These are phyloP conservation scores for Ispidina picta DNA, from an alignment of 2,797 vertebrate species.

Conservation along the genomic window DNA sequence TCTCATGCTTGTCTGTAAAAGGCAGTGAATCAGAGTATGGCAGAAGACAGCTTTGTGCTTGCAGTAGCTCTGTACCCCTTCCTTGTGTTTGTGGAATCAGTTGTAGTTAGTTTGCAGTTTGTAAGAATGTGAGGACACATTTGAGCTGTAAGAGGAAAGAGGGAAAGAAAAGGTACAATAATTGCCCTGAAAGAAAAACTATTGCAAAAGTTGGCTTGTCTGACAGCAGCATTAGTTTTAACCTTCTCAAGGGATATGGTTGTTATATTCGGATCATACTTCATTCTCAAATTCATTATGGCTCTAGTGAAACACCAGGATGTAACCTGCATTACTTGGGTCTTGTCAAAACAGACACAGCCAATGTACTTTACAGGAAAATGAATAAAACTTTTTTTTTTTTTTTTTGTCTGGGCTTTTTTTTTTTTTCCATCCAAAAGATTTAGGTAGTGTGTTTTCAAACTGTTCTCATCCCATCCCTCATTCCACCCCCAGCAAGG, in stretches of 20 bases:
- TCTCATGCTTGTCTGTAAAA: constrained; percentile 1
- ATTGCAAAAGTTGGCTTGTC: neutral
- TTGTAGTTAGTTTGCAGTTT: neutral
- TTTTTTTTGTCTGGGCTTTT: neutral
- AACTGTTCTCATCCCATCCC: neutral
- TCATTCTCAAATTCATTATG: neutral
- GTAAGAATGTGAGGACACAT: neutral
- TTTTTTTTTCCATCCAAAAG: neutral
- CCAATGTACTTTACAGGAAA: neutral
- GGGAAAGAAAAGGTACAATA: constrained; percentile 12
- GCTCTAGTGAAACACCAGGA: neutral
- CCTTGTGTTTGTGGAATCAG: constrained; percentile 11
- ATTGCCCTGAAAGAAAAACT: constrained; percentile 13
- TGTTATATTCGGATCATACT: constrained; percentile 20
- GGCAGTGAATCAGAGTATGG: constrained; percentile 15
- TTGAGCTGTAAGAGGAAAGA: neutral
- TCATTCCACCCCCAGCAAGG: neutral
- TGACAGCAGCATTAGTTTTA: constrained; percentile 40
- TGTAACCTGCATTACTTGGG: constrained; percentile 12
- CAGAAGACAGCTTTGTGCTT: constrained; percentile 41
- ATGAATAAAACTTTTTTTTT: neutral
- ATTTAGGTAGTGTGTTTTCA: neutral
- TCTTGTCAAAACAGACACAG: constrained; percentile 7
- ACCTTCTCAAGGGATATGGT: neutral
- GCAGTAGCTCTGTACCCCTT: neutral